Evolutionary conservation across 1,140 invertebrate genomes (phyloP).

Genomic region (Plodia interpunctella): DNA sequence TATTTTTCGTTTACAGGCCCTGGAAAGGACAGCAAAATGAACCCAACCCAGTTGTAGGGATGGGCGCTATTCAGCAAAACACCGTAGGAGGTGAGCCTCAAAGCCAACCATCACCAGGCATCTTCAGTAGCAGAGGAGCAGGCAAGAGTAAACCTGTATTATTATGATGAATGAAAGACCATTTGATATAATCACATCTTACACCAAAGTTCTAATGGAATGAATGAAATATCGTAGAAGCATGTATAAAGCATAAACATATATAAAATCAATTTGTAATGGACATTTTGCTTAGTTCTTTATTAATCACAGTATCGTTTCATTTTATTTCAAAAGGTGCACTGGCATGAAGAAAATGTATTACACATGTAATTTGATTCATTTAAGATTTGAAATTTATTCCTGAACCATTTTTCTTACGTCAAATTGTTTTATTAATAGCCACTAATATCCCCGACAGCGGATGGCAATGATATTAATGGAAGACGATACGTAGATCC

Average conservation of each 20-base stretch:
- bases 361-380: too few relatives aligned
- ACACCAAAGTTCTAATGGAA: too few relatives aligned
- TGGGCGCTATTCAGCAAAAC: conserved; percentile 53
- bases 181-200: background rate
- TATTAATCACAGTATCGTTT: too few relatives aligned
- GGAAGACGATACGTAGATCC: conserved; percentile 62
- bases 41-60: conserved; percentile 59
- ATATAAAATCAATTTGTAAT: too few relatives aligned
- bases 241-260: too few relatives aligned
- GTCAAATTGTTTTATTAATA: conserved; percentile 56
- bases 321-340: too few relatives aligned
- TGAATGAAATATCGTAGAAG: too few relatives aligned
- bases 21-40: conserved; percentile 70
- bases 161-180: conserved; percentile 17
- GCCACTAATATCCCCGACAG: conserved; percentile 70
- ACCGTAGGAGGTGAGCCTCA: conserved; percentile 55
- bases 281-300: conserved; percentile 12
- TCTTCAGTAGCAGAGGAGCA: conserved; percentile 65
- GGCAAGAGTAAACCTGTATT: conserved; percentile 58
- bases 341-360: too few relatives aligned
- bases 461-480: conserved; percentile 70
- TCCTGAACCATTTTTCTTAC: background rate
- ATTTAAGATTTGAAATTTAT: too few relatives aligned
- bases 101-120: conserved; percentile 52
- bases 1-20: conserved; percentile 37